These are phyloP conservation scores for Invenusta paracnida DNA, from an alignment of 2,888 invertebrate genomes.

Conservation along the genomic window DNA sequence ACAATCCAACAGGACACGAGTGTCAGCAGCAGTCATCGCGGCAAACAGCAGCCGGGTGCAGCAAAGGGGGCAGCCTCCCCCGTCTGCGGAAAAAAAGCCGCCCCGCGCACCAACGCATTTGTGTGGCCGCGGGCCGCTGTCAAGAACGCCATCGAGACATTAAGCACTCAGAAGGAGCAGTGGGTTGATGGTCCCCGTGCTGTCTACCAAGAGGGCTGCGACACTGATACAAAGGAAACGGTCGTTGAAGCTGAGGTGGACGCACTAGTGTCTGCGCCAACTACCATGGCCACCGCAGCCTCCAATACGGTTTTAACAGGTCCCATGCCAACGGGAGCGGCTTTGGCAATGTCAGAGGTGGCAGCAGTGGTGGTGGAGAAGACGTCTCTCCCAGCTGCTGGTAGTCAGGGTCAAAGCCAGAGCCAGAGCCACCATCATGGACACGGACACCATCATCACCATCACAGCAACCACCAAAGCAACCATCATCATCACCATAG, in stretches of 20 bases:
- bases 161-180: constrained; percentile 72
- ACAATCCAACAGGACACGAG: constrained; percentile 17
- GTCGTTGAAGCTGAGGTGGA: not conserved
- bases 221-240: too few species aligned
- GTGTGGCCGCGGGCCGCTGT: constrained; percentile 39
- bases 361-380: too few species aligned
- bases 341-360: too few species aligned
- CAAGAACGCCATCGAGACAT: constrained; percentile 42
- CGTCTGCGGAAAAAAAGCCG: not conserved
- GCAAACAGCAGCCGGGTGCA: too few species aligned
- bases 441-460: not conserved
- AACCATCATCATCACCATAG: not conserved
- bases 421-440: not conserved
- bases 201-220: not conserved
- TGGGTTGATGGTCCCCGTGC: constrained; percentile 89
- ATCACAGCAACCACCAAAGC: not conserved
- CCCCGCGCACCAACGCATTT: constrained; percentile 35
- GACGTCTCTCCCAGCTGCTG: not conserved
- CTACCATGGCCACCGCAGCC: not conserved
- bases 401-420: not conserved
- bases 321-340: not conserved
- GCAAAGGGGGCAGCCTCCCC: not conserved
- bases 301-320: not conserved
- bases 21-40: not conserved
- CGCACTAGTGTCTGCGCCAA: not conserved